A percentile compares a stretch with the other conserved stretches of the same genome.
phyloP scores from a whole-genome alignment of 2,113 vertebrate genomes.

The Eublepharis macularius region DNA sequence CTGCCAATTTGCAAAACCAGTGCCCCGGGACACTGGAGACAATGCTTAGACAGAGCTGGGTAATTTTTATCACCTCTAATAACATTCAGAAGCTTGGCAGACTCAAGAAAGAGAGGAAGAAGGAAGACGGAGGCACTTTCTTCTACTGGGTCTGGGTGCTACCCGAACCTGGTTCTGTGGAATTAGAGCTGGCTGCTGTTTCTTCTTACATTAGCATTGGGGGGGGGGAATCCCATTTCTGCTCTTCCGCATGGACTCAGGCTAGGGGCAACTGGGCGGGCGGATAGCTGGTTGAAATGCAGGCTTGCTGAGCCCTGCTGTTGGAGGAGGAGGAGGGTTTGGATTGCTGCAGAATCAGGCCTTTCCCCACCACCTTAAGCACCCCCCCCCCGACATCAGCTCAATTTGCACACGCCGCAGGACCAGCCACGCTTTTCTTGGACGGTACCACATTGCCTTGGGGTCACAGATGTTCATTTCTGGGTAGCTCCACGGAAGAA shows the following conservation, averaged over 20 bases:
- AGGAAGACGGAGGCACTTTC: neutral
- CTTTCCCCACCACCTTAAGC: neutral
- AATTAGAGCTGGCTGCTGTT: neutral
- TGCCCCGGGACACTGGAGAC: slow-evolving; percentile 8
- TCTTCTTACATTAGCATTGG: too few relatives aligned
- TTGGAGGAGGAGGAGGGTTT: neutral
- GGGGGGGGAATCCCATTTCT: neutral
- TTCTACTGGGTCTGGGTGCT: neutral
- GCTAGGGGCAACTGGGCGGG: too few relatives aligned
- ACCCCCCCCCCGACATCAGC: neutral
- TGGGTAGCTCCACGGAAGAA: too few relatives aligned
- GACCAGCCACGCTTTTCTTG: too few relatives aligned
- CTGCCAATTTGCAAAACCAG: slow-evolving; percentile 17
- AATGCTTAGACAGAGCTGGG: neutral
- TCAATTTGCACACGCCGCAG: neutral
- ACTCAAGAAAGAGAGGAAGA: neutral
- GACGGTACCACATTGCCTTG: too few relatives aligned
- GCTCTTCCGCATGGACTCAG: neutral
- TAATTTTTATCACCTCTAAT: slow-evolving; percentile 18
- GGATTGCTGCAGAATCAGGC: too few relatives aligned
- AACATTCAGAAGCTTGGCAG: neutral
- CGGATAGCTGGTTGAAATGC: too few relatives aligned
- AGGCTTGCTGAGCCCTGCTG: too few relatives aligned
- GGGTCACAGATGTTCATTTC: too few relatives aligned
- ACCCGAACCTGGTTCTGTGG: too few relatives aligned